Evolutionary conservation across 1,140 invertebrate species (phyloP), one percentile per base, ranked within the genome.

Genomic region (Tetramorium alpestre): DNA sequence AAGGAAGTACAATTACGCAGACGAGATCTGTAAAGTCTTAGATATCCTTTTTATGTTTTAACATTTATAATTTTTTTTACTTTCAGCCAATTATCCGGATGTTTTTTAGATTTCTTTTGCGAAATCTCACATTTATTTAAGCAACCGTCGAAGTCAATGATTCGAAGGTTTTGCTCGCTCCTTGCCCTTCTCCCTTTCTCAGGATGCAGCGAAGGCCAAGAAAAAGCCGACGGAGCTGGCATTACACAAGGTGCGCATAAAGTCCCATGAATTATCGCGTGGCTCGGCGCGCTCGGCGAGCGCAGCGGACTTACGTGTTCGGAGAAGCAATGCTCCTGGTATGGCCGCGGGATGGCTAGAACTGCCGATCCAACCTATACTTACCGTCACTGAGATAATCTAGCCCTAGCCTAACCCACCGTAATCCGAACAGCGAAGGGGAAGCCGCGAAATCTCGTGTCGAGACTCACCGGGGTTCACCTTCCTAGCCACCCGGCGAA

Each of bases 351-450:
- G 92, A 92, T 90, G 88, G 85, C 87, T 89, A 88, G 89, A 90
- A 86, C 85, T 76, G 72, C 77, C 65, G 84, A 90, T 89, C 86
- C 64, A 93, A 92, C 93, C 93, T 93, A 92, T 93, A 93, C 91
- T 93, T 93, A 93, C 89, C 93, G 91, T 93, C 91, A 93, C 90
- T 90, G 88, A 92, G 91, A 93, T 93, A 90, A 93, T 92, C 91
- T 93, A 91, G 86, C 89, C 87, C 86, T 88, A 88, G 86, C 75
- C 87, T 89, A 89, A 88, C 91, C 88, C 82, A 90, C 81, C 89
- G 87, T 91, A 92, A 90, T 91, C 86, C 90, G 64, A 85, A 81
- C 60, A 82, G 87, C 80, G 16, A 89, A 89, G 84, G 69, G 51
- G 80, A 87, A 84, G 80, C 86, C 86, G 69, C 86, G 82, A 87